A percentile compares a stretch with the other conserved stretches of the same genome.
Conservation (phyloP, 2,888 invertebrate genomes). For the Lapara coniferarum region DNA sequence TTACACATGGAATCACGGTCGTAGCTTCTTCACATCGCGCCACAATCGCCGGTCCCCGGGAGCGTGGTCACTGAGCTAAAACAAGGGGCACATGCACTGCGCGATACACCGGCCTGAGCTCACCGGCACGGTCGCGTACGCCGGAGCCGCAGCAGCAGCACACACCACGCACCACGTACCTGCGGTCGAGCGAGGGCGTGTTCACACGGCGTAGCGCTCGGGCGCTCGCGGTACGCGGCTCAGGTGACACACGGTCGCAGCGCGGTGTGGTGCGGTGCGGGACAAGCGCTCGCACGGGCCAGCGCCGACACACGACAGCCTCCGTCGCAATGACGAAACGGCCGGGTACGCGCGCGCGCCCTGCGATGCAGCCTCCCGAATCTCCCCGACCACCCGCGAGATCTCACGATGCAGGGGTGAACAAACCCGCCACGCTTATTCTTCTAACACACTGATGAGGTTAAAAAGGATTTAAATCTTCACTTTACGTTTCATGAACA, state of each 20-base stretch:
- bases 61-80: conserved; percentile 84
- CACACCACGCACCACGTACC: conserved; percentile 30
- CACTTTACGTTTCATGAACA: conserved; percentile 74
- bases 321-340: conserved; percentile 83
- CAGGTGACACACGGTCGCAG: conserved; percentile 56
- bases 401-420: conserved; percentile 74
- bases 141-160: neutral
- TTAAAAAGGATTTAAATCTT: conserved; percentile 81
- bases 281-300: conserved; percentile 76
- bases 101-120: conserved; percentile 51
- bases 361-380: conserved; percentile 77
- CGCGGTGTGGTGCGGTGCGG: conserved; percentile 57
- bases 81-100: conserved; percentile 84
- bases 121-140: conserved; percentile 25
- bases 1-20: conserved; percentile 80
- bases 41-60: conserved; percentile 88
- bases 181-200: conserved; percentile 35
- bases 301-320: conserved; percentile 81
- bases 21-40: conserved; percentile 80
- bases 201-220: conserved; percentile 36
- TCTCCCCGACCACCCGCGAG: conserved; percentile 68
- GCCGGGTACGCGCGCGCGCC: conserved; percentile 82
- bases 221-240: conserved; percentile 47
- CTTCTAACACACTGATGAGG: conserved; percentile 79
- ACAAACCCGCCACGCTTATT: conserved; percentile 80